Evolutionary conservation across 1,140 invertebrate species (phyloP).

Genomic region (Lasioglossum albipes): DNA sequence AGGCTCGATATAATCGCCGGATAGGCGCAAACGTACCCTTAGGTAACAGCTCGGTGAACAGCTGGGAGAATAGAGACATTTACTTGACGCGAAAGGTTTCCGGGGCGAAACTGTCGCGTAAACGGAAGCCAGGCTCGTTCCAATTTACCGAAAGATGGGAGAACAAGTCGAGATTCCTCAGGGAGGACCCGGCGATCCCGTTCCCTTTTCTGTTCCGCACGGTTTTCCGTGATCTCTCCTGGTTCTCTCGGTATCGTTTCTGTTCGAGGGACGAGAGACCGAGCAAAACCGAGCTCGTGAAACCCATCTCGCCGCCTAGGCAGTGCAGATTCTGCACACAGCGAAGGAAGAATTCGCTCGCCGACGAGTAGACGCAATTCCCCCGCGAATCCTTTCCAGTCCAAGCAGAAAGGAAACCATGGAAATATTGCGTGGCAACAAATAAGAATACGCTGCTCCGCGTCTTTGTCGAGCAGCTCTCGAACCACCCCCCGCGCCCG

Average conservation of each 20-base stretch:
- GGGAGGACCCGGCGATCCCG: conserved; percentile 21
- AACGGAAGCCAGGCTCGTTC: conserved; percentile 31
- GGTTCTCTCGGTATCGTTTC: neutral
- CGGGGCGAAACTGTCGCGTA: conserved; percentile 4
- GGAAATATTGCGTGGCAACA: conserved; percentile 57
- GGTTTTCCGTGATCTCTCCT: conserved; percentile 21
- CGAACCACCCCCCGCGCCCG: neutral
- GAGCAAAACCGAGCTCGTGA: conserved; percentile 19
- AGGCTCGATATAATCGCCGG: too few species aligned
- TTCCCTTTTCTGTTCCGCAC: conserved; percentile 11
- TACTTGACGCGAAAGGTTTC: neutral
- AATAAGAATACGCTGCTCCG: conserved; percentile 50
- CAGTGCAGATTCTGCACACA: neutral
- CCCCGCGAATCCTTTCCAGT: conserved; percentile 43
- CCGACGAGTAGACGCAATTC: conserved; percentile 51
- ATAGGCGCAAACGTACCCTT: too few species aligned
- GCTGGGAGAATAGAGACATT: too few species aligned
- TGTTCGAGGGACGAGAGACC: neutral
- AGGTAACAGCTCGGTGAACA: too few species aligned
- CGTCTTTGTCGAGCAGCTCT: neutral
- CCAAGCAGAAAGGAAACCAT: conserved; percentile 8
- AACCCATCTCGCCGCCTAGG: conserved; percentile 18
- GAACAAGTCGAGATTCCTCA: conserved; percentile 44
- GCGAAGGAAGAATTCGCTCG: conserved; percentile 39
- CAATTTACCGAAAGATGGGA: conserved; percentile 52